These are phyloP conservation scores for Dicrostonyx torquatus DNA, from an alignment of 2,797 vertebrate genomes.

Conservation along the genomic window DNA sequence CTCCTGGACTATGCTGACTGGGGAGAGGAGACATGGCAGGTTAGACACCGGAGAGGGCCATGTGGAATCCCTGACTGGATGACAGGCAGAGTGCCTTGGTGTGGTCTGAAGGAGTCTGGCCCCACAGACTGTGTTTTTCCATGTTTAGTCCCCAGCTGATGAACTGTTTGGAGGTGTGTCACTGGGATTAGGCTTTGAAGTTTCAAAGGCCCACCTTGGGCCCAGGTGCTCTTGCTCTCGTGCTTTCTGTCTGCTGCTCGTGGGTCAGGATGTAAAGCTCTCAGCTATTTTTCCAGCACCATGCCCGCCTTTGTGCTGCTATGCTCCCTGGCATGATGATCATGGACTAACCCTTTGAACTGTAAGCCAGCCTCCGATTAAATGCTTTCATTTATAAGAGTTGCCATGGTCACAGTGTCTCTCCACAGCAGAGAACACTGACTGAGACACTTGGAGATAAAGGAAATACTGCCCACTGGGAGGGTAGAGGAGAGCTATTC, in stretches of 20 bases:
- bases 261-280: background rate
- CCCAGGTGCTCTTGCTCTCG: too few species aligned
- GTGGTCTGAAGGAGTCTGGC: background rate
- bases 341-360: too few species aligned
- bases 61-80: background rate
- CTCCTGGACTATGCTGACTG: background rate
- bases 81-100: background rate
- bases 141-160: background rate
- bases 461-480: constrained; percentile 1
- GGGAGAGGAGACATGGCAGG: background rate
- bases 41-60: background rate
- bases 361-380: background rate
- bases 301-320: background rate
- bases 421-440: background rate
- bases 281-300: background rate
- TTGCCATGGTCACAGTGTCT: background rate
- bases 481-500: background rate
- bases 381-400: background rate
- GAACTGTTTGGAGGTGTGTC: background rate
- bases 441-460: constrained; percentile 16
- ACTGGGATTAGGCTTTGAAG: background rate
- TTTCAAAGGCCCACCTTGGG: background rate
- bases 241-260: background rate
- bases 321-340: background rate
- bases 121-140: background rate